These are phyloP conservation scores for Eolophus roseicapilla DNA, from an alignment of 2,113 vertebrate genomes.

Conservation along the genomic window DNA sequence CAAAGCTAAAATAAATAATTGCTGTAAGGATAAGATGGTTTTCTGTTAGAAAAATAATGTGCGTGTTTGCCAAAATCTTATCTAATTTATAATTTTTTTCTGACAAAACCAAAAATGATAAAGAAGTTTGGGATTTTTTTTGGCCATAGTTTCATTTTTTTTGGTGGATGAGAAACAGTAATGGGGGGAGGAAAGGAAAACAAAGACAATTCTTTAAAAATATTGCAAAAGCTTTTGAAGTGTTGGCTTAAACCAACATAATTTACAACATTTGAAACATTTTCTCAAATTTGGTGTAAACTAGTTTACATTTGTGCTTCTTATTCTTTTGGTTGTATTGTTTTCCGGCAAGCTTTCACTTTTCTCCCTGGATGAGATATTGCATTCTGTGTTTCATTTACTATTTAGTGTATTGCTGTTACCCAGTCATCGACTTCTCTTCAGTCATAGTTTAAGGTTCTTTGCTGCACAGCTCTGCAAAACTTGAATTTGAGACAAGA, in stretches of 20 bases:
- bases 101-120: neutral
- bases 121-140: neutral
- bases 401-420: neutral
- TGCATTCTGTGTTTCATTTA: neutral
- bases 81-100: neutral
- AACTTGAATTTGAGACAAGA: conserved; percentile 25
- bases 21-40: neutral
- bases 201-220: neutral
- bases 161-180: neutral
- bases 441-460: neutral
- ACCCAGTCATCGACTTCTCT: neutral
- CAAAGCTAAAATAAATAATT: neutral
- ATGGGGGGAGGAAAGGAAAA: neutral
- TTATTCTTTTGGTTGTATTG: neutral
- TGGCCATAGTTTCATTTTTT: neutral
- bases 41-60: neutral
- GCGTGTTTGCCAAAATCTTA: neutral
- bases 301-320: neutral
- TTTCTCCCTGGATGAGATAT: neutral
- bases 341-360: neutral
- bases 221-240: neutral
- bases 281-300: neutral
- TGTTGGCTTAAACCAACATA: neutral
- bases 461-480: neutral
- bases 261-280: neutral